phyloP scores from a whole-genome alignment of 2,888 invertebrate species.

The Rapana venosa region DNA sequence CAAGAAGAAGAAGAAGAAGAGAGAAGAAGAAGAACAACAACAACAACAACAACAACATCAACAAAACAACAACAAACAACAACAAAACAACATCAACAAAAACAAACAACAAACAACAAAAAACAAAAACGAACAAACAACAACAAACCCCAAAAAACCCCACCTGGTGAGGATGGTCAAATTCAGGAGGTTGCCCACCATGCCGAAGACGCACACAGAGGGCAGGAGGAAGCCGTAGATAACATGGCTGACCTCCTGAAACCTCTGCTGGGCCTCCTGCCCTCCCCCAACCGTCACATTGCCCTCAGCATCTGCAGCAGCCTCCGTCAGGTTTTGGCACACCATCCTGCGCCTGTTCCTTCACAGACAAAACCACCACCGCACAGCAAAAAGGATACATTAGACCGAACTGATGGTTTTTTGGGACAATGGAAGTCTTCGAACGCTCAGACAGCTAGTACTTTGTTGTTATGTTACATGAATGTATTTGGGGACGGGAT shows the following conservation, averaged over 20 bases:
- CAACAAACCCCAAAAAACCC: too few species aligned
- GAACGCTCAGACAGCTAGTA: neutral
- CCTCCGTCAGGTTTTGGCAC: neutral
- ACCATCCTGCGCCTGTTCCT: neutral
- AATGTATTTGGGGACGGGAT: neutral
- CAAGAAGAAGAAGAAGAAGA: too few species aligned
- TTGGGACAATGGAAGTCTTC: neutral
- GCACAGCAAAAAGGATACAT: neutral
- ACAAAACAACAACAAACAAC: too few species aligned
- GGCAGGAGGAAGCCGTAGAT: constrained; percentile 81
- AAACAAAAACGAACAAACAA: too few species aligned
- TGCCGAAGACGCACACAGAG: constrained; percentile 85
- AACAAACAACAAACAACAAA: too few species aligned
- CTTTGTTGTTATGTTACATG: neutral
- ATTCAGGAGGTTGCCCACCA: constrained; percentile 88
- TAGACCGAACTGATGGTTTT: neutral
- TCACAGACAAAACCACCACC: neutral
- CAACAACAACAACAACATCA: too few species aligned
- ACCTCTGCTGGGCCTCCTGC: constrained; percentile 46
- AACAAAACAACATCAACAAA: too few species aligned
- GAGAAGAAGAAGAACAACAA: too few species aligned
- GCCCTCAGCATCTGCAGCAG: neutral
- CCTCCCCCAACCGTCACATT: constrained; percentile 35
- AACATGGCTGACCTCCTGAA: constrained; percentile 59
- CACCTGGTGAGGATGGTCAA: constrained; percentile 85